A percentile compares a stretch with the other conserved stretches of the same genome.
These are phyloP conservation scores for Laterallus jamaicensis DNA, from an alignment of 2,113 vertebrate species.

Conservation along the genomic window DNA sequence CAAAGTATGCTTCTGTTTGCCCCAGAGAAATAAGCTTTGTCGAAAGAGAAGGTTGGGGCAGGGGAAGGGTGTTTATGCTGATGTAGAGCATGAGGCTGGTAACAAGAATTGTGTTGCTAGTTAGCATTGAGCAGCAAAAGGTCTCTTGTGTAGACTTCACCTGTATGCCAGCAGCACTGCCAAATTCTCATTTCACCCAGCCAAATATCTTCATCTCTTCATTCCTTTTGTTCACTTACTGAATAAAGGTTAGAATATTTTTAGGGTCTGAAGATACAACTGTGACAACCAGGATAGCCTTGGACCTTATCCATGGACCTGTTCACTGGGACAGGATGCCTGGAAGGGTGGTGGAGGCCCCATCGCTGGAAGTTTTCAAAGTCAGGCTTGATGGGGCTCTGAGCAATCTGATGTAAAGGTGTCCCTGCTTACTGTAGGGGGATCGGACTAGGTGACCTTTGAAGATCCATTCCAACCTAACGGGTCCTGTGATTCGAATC, in stretches of 20 bases:
- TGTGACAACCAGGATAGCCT: neutral
- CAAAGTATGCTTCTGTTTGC: neutral
- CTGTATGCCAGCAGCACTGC: neutral
- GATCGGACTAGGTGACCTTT: too few relatives aligned
- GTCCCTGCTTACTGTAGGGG: too few relatives aligned
- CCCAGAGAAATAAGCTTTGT: neutral
- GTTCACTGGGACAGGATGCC: too few relatives aligned
- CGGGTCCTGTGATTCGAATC: too few relatives aligned
- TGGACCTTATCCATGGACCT: neutral
- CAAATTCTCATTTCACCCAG: neutral
- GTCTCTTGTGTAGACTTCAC: neutral
- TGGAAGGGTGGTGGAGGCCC: too few relatives aligned
- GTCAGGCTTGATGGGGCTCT: too few relatives aligned
- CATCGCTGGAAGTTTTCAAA: too few relatives aligned
- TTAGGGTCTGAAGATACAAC: neutral
- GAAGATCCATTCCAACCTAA: too few relatives aligned
- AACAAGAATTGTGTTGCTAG: neutral
- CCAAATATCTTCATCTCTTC: neutral
- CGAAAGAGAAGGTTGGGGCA: neutral
- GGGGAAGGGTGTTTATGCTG: neutral
- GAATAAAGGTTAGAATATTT: neutral
- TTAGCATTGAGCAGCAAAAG: fast-evolving
- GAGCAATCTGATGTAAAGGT: too few relatives aligned
- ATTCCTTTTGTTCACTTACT: neutral
- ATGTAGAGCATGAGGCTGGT: neutral